Conservation (phyloP, 2,888 invertebrate genomes). For the Hedychridium roseum region DNA sequence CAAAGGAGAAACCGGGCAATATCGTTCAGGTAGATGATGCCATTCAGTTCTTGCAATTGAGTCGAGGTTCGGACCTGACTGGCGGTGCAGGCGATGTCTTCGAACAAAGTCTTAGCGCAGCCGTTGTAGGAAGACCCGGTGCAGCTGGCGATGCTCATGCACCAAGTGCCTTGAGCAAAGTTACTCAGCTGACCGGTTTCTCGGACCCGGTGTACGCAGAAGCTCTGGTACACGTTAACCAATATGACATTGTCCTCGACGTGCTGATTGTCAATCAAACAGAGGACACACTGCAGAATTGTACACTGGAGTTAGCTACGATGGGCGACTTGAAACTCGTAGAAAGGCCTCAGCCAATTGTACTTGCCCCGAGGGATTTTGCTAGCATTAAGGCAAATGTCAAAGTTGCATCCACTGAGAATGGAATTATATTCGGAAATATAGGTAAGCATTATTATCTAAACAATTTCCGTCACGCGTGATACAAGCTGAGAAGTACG, state of each 20-base stretch:
- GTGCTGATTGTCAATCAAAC: constrained; percentile 99
- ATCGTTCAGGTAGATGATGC: constrained; percentile 87
- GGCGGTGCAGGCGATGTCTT: constrained; percentile 82
- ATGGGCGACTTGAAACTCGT: constrained; percentile 97
- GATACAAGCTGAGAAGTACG: neutral
- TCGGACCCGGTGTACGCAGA: constrained; percentile 99
- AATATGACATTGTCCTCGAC: constrained; percentile 98
- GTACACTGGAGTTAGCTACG: constrained; percentile 96
- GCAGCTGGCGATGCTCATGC: constrained; percentile 65
- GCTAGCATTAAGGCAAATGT: constrained; percentile 98
- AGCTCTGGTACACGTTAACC: constrained; percentile 99
- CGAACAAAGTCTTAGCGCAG: constrained; percentile 91
- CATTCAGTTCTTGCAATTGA: constrained; percentile 82
- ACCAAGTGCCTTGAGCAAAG: constrained; percentile 75
- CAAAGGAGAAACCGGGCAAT: constrained; percentile 74
- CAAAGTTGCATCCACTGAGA: constrained; percentile 99
- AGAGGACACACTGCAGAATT: constrained; percentile 96
- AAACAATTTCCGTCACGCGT: neutral
- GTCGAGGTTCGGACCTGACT: constrained; percentile 71
- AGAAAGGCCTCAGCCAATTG: constrained; percentile 95
- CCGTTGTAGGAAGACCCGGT: constrained; percentile 75
- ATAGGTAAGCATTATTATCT: constrained; percentile 79
- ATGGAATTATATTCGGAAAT: constrained; percentile 99
- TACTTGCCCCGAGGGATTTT: constrained; percentile 96
- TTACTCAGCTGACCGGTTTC: constrained; percentile 97